Percentiles rank a stretch among this genome's conserved stretches.
These are phyloP conservation scores for Petrolisthes cinctipes DNA, from an alignment of 2,888 invertebrate genomes.

Conservation along the genomic window DNA sequence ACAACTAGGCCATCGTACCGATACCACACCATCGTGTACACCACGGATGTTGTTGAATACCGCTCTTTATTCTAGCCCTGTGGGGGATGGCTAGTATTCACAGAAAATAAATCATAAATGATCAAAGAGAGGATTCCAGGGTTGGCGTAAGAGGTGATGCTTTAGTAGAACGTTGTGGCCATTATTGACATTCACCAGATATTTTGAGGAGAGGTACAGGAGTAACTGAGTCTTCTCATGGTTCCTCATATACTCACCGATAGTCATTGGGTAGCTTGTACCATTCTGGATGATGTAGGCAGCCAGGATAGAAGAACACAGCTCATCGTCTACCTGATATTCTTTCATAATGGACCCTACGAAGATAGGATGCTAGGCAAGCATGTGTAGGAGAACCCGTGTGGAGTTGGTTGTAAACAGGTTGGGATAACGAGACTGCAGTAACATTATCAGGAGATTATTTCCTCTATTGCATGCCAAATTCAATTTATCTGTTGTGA, in stretches of 20 bases:
- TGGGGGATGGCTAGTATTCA: no score
- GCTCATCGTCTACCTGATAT: conserved; percentile 48
- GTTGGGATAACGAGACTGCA: conserved; percentile 81
- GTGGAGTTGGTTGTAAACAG: conserved; percentile 74
- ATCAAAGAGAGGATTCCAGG: no score
- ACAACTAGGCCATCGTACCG: no score
- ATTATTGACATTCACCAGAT: no score
- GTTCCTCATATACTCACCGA: conserved; percentile 66
- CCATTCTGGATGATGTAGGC: conserved; percentile 75
- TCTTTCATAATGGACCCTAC: conserved; percentile 55
- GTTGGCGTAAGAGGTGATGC: no score
- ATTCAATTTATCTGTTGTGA: conserved; percentile 76
- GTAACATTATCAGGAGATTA: conserved; percentile 78
- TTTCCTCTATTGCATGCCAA: conserved; percentile 86
- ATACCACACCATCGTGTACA: no score
- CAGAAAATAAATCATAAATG: no score
- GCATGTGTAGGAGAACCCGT: conserved; percentile 73
- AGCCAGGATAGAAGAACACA: conserved; percentile 72
- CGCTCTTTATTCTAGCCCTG: no score
- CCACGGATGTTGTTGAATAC: no score
- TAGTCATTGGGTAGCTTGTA: conserved; percentile 59
- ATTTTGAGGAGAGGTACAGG: conserved; percentile 65
- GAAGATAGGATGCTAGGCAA: conserved; percentile 70
- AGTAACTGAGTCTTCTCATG: conserved; percentile 67
- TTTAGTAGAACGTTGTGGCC: no score